These are phyloP conservation scores for Lamellibrachia columna DNA, from an alignment of 2,888 invertebrate species.

Conservation along the genomic window DNA sequence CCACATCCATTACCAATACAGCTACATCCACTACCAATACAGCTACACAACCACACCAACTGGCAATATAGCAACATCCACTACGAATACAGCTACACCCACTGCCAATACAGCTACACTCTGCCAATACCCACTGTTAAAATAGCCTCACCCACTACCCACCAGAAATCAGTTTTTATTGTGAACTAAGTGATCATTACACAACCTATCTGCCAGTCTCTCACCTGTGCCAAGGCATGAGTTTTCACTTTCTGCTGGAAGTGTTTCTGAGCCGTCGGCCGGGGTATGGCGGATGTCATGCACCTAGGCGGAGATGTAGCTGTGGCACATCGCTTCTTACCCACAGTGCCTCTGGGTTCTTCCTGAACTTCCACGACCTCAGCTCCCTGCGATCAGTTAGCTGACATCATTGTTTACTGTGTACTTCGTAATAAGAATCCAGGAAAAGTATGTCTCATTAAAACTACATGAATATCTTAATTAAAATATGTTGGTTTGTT, in stretches of 20 bases:
- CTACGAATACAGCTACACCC: background rate
- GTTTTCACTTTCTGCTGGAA: conserved; percentile 51
- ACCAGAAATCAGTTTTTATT: too few species aligned
- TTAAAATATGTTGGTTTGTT: background rate
- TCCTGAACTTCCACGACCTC: background rate
- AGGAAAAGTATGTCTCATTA: background rate
- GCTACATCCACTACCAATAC: background rate
- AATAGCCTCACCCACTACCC: background rate
- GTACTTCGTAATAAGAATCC: background rate
- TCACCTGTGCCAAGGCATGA: conserved; percentile 57
- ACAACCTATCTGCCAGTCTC: background rate
- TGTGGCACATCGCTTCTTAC: background rate
- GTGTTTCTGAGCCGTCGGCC: conserved; percentile 48
- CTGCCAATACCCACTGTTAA: background rate
- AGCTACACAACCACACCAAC: background rate
- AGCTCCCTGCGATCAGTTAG: background rate
- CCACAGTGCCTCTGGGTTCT: background rate
- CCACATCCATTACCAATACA: background rate
- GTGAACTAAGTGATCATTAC: too few species aligned
- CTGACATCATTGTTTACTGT: background rate
- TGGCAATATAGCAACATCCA: background rate
- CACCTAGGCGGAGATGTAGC: background rate
- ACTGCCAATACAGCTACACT: background rate
- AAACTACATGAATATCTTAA: background rate
- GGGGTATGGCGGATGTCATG: background rate